Evolutionary conservation across 2,888 invertebrate species (phyloP).

Genomic region (Dryocosmus kuriphilus): DNA sequence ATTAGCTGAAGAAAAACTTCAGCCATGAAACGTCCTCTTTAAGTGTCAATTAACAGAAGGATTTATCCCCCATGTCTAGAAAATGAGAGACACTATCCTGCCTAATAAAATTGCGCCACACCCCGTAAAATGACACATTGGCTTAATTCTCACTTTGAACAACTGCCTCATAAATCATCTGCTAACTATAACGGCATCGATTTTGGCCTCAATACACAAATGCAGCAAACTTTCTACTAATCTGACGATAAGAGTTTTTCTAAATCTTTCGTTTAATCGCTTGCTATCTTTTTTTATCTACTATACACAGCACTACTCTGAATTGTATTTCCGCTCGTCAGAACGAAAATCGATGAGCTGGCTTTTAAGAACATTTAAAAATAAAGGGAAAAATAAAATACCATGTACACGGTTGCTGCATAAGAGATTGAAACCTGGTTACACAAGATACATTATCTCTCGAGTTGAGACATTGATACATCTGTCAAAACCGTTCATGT

Average conservation of each 20-base stretch:
- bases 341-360: background rate
- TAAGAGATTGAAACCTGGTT: background rate
- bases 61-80: constrained; percentile 3
- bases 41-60: constrained; percentile 14
- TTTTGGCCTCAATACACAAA: constrained; percentile 31
- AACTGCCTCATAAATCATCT: constrained; percentile 34
- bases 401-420: background rate
- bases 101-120: constrained; percentile 30
- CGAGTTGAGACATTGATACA: background rate
- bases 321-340: background rate
- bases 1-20: no score
- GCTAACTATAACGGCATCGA: constrained; percentile 31
- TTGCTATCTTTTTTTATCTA: background rate
- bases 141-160: constrained; percentile 26
- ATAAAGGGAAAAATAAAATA: background rate
- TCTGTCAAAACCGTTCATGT: constrained; percentile 6
- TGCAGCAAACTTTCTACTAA: constrained; percentile 34
- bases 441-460: background rate
- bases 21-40: background rate
- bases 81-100: background rate
- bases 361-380: background rate
- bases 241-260: constrained; percentile 17
- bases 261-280: background rate
- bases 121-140: constrained; percentile 28
- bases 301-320: background rate